phyloP scores from a whole-genome alignment of 2,113 vertebrate genomes.

The Macquaria australasica region DNA sequence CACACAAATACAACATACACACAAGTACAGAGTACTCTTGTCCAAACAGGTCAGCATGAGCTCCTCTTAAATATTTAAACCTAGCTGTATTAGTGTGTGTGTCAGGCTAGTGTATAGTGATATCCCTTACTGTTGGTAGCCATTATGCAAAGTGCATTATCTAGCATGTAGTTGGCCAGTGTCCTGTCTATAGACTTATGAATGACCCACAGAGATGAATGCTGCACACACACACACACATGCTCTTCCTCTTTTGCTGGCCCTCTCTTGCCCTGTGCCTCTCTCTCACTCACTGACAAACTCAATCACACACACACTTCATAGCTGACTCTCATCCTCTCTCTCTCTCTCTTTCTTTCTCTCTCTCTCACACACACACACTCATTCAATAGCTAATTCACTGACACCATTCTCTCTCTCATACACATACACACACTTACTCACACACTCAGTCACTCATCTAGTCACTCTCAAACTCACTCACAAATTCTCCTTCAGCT shows the following conservation, averaged over 20 bases:
- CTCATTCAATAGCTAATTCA: conserved; percentile 38
- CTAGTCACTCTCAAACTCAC: conserved; percentile 29
- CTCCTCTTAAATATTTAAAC: conserved; percentile 57
- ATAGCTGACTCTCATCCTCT: neutral
- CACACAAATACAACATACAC: neutral
- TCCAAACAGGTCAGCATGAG: conserved; percentile 20
- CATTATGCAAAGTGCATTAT: conserved; percentile 51
- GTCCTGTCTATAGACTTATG: neutral
- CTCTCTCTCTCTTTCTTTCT: neutral
- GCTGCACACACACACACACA: neutral
- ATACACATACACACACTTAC: neutral
- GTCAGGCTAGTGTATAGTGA: conserved; percentile 5
- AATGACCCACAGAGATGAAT: conserved; percentile 29
- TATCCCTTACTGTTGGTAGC: conserved; percentile 33
- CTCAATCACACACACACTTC: conserved; percentile 14
- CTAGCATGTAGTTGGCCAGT: conserved; percentile 32
- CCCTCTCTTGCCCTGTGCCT: neutral
- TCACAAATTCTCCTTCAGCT: conserved; percentile 4
- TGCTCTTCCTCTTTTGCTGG: neutral
- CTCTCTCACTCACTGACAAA: conserved; percentile 18
- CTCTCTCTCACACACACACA: neutral
- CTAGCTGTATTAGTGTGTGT: conserved; percentile 27
- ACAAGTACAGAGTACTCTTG: neutral
- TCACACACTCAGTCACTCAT: conserved; percentile 18
- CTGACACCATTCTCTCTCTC: conserved; percentile 20